Evolutionary conservation across 1,140 invertebrate genomes (phyloP).

Genomic region (Ostrea edulis): DNA sequence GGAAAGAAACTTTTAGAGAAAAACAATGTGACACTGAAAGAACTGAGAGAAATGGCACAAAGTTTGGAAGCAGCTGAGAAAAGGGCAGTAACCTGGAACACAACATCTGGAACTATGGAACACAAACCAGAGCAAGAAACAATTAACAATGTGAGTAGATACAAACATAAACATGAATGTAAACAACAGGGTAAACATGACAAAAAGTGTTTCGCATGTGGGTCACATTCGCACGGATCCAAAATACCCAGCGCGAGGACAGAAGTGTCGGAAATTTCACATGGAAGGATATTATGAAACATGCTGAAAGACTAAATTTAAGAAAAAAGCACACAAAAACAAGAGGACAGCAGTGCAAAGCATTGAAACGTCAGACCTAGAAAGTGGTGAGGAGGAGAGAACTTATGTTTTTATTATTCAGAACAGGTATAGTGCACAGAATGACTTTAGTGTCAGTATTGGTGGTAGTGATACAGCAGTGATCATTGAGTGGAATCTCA

Average conservation of each 20-base stretch:
- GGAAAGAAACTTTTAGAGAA: constrained; percentile 53
- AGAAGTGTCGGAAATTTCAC: constrained; percentile 41
- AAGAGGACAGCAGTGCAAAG: not conserved
- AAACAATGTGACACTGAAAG: constrained; percentile 44
- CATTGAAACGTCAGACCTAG: constrained; percentile 13
- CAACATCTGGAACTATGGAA: too few relatives aligned
- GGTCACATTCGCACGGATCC: constrained; percentile 41
- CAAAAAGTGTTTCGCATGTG: constrained; percentile 47
- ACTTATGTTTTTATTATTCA: constrained; percentile 29
- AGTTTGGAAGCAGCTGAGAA: constrained; percentile 50
- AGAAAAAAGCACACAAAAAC: not conserved
- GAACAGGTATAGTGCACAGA: not conserved
- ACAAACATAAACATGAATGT: not conserved
- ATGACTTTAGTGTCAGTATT: constrained; percentile 34
- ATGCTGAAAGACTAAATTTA: constrained; percentile 44
- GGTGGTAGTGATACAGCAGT: constrained; percentile 35
- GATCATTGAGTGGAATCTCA: constrained; percentile 51
- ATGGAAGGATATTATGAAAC: constrained; percentile 47
- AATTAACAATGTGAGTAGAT: constrained; percentile 6
- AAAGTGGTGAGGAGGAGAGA: not conserved
- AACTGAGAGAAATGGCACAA: constrained; percentile 47
- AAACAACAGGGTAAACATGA: not conserved
- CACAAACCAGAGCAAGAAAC: constrained; percentile 22
- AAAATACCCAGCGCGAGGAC: constrained; percentile 44
- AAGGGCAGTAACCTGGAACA: constrained; percentile 47